phyloP scores from a whole-genome alignment of 2,113 vertebrate genomes.

The Amblyopsis rosae region DNA sequence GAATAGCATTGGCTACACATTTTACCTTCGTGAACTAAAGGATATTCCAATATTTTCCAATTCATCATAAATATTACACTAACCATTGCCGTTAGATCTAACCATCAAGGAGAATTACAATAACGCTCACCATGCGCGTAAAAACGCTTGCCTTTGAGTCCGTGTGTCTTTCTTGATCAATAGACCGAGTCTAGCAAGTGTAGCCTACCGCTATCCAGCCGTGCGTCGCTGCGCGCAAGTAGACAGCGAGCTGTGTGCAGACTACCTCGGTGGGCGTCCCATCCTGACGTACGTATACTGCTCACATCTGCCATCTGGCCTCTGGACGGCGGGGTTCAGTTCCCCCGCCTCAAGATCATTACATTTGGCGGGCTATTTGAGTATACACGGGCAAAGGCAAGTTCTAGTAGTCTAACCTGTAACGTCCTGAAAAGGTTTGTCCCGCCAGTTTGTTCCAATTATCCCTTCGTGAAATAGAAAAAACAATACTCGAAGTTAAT shows the following conservation, averaged over 20 bases:
- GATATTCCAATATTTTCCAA: too few species aligned
- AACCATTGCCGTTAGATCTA: background rate
- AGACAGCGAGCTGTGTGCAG: background rate
- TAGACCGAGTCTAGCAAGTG: constrained; percentile 51
- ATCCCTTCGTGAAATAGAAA: constrained; percentile 55
- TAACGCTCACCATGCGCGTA: constrained; percentile 75
- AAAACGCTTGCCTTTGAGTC: constrained; percentile 44
- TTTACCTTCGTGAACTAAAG: too few species aligned
- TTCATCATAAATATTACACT: too few species aligned
- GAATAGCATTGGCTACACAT: background rate
- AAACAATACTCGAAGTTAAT: constrained; percentile 63
- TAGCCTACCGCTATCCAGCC: constrained; percentile 27
- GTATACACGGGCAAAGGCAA: constrained; percentile 19
- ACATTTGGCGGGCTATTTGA: constrained; percentile 53
- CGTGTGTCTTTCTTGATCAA: constrained; percentile 44
- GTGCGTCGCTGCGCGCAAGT: constrained; percentile 4
- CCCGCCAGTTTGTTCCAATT: constrained; percentile 57
- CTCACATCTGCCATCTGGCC: constrained; percentile 34
- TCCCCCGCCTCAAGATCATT: constrained; percentile 42
- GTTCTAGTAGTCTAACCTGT: constrained; percentile 49
- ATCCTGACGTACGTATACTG: constrained; percentile 17
- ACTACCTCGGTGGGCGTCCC: constrained; percentile 13
- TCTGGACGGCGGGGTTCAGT: constrained; percentile 1
- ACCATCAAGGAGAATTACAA: background rate
- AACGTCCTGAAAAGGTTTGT: constrained; percentile 40